Percentiles rank a stretch among this genome's conserved stretches.
Conservation (phyloP, 1,140 invertebrate species). For the Sitobion miscanthi region DNA sequence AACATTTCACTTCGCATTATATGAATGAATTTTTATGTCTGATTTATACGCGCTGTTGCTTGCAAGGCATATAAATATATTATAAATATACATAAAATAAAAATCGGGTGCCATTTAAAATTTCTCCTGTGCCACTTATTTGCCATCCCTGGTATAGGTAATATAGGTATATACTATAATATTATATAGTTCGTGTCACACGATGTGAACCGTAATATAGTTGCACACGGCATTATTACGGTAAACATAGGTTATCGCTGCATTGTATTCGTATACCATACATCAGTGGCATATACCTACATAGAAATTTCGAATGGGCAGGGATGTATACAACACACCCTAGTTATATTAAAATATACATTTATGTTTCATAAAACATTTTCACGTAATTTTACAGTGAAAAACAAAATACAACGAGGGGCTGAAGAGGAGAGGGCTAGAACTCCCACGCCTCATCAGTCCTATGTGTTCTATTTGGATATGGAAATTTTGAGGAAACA, state of each 20-base stretch:
- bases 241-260: neutral
- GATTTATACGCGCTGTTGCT: too few relatives aligned
- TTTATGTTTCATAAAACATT: neutral
- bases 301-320: neutral
- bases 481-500: neutral
- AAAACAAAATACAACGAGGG: neutral
- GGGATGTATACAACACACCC: neutral
- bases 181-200: neutral
- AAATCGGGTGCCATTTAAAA: too few relatives aligned
- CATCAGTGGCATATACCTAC: neutral
- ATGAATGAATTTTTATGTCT: too few relatives aligned
- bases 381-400: neutral
- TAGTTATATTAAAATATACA: neutral
- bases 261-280: neutral
- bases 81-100: too few relatives aligned
- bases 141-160: neutral
- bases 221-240: neutral
- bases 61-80: too few relatives aligned
- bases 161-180: neutral
- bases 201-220: neutral
- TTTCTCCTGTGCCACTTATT: too few relatives aligned
- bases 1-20: too few relatives aligned
- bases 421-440: too few relatives aligned
- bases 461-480: neutral
- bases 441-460: neutral